Evolutionary conservation across 2,888 invertebrate genomes (phyloP), one percentile per base, ranked within the genome.

Genomic region (Gastrophysa polygoni): DNA sequence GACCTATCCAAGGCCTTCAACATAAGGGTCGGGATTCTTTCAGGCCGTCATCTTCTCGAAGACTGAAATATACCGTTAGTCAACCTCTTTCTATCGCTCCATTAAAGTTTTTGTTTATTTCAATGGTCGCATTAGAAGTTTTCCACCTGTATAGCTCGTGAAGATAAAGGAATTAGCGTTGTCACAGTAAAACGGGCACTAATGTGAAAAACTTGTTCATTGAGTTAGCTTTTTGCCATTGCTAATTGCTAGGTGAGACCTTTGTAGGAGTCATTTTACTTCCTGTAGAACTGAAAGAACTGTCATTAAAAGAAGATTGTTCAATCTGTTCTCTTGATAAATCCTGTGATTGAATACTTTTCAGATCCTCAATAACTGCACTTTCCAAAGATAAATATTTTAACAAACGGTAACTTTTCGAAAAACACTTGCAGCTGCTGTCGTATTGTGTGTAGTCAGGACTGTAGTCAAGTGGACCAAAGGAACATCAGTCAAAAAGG

Each of bases 1-100:
- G 24, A 38, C 56, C 21, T 11, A 21, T 34, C 28, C 63, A 63
- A 66, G 66, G 63, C 43, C 59, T 34, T 46, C 56, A 47, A 57
- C 57, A 63, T 59, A 67, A 61, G 67, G 69, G 66, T 60, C 68
- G 60, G 59, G 67, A 67, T 67, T 70, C 66, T 61, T 38, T 68
- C 44, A 59, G 67, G 57, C 67, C 67, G 65, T 68, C 68, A 69
- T 69, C 68, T 66, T 67, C 55, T 59, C 54, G 59, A 68, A n/a
- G 71, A 69, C 68, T 67, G 63, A 44, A 57, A 59, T 63, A 63
- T 68, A 68, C 73, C 73, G 73, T 71, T 73, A 73, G 59, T 47
- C 68, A 71, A 70, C 73, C 73, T 72, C 69, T 56, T 68, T 72
- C 61, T 61, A 51, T 44, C 34, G 59, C 59, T 51, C n/a, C 61